Evolutionary conservation across 2,888 invertebrate species (phyloP), one percentile per base, ranked within the genome.

Genomic region (Drosophila mimetica): DNA sequence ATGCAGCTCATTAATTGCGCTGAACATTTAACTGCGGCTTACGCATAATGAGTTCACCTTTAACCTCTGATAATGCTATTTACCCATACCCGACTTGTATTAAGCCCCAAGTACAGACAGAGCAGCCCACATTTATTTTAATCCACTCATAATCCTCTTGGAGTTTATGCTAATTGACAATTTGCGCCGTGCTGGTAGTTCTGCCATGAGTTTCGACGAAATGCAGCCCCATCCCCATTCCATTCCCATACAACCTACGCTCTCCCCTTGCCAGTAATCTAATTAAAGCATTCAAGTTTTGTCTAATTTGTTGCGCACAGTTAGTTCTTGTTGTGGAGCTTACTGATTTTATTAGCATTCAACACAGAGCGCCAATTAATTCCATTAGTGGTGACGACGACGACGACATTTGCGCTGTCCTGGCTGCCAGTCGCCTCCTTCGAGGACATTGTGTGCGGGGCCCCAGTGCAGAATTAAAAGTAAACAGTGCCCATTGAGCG

Each of bases 311-410:
- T 65, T 67, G 51, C 58, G 71, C 66, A 64, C 71, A 58, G 65
- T 74, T 73, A 65, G 67, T 52, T 65, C 67, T 53, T 65, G 52
- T 77, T 66, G 77, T 52, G 51, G 52, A 39, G 58, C 75, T 75
- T 65, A 64, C 63, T 64, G 77, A 82, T 71, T 83, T 76, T 74
- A 80, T 85, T 76, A 75, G 80, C 72, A 86, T 73, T 73, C 75
- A 71, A 61, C 69, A 66, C 75, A 65, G 64, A 66, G 64, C 65
- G 52, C 63, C 84, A 81, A 86, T 86, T 86, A 81, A 84, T 86
- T 86, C 71, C 69, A 83, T 83, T 86, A 73, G 67, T 64, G 57
- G 66, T 59, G 55, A 44, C 55, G 51, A 70, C 70, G 46, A 37
- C 58, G 57, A 48, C 55, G 48, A 47, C 34, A 41, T 32, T 52